A percentile compares a stretch with the other conserved stretches of the same genome.
phyloP scores from a whole-genome alignment of 2,888 invertebrate species.

The Melinaea marsaeus region DNA sequence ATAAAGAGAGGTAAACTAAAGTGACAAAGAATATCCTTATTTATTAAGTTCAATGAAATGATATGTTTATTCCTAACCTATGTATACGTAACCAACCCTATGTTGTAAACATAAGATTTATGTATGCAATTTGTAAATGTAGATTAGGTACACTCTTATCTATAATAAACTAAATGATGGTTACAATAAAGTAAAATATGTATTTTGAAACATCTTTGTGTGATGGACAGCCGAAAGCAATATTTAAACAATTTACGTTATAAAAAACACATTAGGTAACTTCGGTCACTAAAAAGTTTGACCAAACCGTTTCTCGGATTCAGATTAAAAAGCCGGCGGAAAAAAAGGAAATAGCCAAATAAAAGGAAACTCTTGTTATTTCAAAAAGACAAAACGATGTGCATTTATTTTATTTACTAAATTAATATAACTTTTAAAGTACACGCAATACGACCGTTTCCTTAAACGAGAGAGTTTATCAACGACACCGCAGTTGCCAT shows the following conservation, averaged over 20 bases:
- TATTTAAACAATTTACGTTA: conserved; percentile 29
- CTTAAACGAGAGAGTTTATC: neutral
- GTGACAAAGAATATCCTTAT: too few species aligned
- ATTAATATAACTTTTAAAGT: neutral
- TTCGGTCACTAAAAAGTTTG: conserved; percentile 28
- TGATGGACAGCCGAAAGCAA: conserved; percentile 20
- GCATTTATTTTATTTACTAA: conserved; percentile 4
- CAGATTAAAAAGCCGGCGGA: conserved; percentile 32
- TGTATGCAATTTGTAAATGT: too few species aligned
- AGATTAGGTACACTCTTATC: too few species aligned
- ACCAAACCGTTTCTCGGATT: conserved; percentile 21
- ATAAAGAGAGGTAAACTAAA: too few species aligned
- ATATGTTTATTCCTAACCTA: too few species aligned
- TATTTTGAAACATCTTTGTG: neutral
- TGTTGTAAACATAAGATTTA: too few species aligned
- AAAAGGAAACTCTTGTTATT: conserved; percentile 25
- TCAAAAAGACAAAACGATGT: conserved; percentile 6
- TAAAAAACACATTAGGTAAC: conserved; percentile 35
- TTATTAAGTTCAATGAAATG: too few species aligned
- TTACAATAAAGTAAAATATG: too few species aligned
- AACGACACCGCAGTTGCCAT: too few species aligned
- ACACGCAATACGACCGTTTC: neutral
- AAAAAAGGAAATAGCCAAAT: conserved; percentile 28
- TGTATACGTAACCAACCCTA: too few species aligned
- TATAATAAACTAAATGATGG: too few species aligned